Conservation (phyloP, 2,797 vertebrate genomes). For the Prunella strophiata region DNA sequence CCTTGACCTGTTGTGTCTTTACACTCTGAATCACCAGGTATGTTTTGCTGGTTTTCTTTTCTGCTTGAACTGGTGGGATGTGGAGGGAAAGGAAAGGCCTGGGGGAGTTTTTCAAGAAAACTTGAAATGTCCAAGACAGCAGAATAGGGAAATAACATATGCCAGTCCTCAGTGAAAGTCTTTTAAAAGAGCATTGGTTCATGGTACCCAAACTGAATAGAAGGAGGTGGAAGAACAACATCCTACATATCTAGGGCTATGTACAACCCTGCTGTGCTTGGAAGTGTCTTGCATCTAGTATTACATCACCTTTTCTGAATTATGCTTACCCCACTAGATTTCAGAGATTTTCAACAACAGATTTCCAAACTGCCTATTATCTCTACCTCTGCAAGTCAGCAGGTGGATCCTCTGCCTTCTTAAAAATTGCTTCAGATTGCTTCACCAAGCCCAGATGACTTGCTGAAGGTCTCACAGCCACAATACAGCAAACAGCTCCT, state of each 20-base stretch:
- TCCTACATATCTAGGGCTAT: not conserved
- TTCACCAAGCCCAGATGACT: not conserved
- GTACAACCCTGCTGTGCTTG: not conserved
- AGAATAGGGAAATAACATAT: not conserved
- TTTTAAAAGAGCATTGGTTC: not conserved
- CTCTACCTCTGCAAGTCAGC: not conserved
- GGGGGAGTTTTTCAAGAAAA: not conserved
- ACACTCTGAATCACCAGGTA: conserved; percentile 87
- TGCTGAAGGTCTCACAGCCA: not conserved
- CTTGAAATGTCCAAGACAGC: not conserved
- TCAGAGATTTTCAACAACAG: not conserved
- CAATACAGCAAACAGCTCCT: not conserved
- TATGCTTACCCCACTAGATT: not conserved
- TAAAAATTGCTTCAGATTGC: not conserved
- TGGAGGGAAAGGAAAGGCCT: not conserved
- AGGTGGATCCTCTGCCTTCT: not conserved
- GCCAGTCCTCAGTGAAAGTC: not conserved
- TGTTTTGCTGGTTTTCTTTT: not conserved
- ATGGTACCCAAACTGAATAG: not conserved
- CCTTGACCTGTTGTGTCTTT: conserved; percentile 92
- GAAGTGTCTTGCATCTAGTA: not conserved
- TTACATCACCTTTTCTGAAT: not conserved
- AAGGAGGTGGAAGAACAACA: not conserved
- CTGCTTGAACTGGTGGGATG: not conserved
- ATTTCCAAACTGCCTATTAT: not conserved